phyloP scores from a whole-genome alignment of 2,113 vertebrate species.

The Labeo catla region DNA sequence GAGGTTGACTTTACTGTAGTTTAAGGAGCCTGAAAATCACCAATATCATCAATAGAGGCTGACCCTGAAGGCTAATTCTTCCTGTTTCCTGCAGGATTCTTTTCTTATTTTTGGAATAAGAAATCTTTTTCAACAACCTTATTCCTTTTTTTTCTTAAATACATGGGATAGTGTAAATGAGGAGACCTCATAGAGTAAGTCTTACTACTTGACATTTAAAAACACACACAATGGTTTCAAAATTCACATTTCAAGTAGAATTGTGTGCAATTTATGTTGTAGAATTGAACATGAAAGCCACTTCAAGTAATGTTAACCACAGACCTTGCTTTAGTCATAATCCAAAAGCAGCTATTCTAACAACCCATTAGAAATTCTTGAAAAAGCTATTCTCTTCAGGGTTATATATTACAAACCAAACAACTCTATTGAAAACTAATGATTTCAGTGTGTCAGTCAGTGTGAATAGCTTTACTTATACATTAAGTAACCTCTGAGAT shows the following conservation, averaged over 20 bases:
- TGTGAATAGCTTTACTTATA: slow-evolving; percentile 4
- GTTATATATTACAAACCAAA: not conserved
- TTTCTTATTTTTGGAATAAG: no score
- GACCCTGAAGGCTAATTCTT: no score
- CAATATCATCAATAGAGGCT: not conserved
- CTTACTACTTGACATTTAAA: not conserved
- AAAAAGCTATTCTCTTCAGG: not conserved
- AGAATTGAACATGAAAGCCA: not conserved
- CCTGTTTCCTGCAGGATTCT: no score
- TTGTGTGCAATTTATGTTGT: not conserved
- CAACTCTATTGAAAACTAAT: not conserved
- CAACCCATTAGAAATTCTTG: not conserved
- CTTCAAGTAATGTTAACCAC: not conserved
- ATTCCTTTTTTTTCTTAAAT: no score
- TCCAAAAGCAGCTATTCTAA: not conserved
- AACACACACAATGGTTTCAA: not conserved
- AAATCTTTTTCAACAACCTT: no score
- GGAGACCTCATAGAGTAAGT: not conserved
- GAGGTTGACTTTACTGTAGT: not conserved
- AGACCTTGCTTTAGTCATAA: not conserved
- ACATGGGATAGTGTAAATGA: no score
- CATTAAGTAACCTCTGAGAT: not conserved
- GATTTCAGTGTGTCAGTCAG: not conserved
- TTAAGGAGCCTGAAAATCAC: not conserved
- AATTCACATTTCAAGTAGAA: not conserved